Evolutionary conservation across 2,797 vertebrate species (phyloP), one percentile per base, ranked within the genome.

Genomic region (Micromesistius poutassou): DNA sequence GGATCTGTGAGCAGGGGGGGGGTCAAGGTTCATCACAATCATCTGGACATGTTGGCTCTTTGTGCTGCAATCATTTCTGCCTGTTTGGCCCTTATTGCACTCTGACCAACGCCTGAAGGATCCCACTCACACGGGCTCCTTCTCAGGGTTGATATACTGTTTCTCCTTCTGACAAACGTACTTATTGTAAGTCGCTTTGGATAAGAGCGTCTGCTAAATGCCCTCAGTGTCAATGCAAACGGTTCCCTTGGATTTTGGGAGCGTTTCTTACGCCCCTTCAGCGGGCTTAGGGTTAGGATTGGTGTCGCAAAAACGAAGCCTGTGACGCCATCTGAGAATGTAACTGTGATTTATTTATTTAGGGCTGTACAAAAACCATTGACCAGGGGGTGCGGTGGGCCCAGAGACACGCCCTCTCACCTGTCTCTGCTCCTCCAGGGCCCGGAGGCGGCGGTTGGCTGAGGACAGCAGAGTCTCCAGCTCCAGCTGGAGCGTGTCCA

Each of bases 401-500:
- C 1, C 30, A 35, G 0, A 9, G 2, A 40, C 3, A 40, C 25
- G n/a, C 9, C 36, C 33, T 38, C 86, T 78, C 84, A 99, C 98
- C 97, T 99, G 97, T 77, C 97, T 97, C 93, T 99, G 97, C 0
- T 98, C 96, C 88, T 99, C 98, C 77, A 99, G 84, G 13, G 97
- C 96, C 5, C 98, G 87, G 25, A 99, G 96, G 50, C 98, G 95
- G 70, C 97, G 95, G 85, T 94, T 99, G 73, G 97, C 98, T 0
- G 98, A 97, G 33, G 97, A 98, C 71, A 99, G 91, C 31, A 99
- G 94, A 0, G 97, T 99, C 91, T 99, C 98, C 84, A 99, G 93
- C 88, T 99, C 98, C 89, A 99, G 93, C 90, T 99, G 98, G 85
- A 99, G 91, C 0, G 98, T 99, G 89, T 99, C 98, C 83, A 99